Conservation (phyloP, 1,140 invertebrate genomes). For the Macrobrachium rosenbergii region DNA sequence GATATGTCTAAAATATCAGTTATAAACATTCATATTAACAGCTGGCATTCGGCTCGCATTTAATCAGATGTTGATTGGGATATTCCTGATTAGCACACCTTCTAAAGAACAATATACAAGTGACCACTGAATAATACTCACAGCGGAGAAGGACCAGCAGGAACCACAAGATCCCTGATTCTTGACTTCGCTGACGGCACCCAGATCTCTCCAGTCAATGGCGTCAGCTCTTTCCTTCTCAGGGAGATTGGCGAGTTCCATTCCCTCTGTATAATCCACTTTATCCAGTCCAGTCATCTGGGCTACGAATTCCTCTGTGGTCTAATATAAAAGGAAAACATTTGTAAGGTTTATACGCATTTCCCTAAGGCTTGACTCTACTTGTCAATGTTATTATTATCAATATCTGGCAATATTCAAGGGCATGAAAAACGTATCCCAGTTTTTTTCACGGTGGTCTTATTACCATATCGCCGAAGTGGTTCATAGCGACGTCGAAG, state of each 20-base stretch:
- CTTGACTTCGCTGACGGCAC: constrained; percentile 71
- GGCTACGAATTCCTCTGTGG: not conserved
- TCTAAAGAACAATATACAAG: too few species aligned
- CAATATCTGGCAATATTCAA: too few species aligned
- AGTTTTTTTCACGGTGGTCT: not conserved
- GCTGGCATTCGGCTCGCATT: too few species aligned
- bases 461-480: not conserved
- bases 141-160: constrained; percentile 70
- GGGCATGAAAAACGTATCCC: not conserved
- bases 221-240: not conserved
- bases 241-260: not conserved
- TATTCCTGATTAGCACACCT: too few species aligned
- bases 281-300: not conserved
- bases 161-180: constrained; percentile 70
- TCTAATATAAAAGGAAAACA: too few species aligned
- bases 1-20: too few species aligned
- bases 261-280: not conserved
- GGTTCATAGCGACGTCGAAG: not conserved
- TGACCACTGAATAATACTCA: not conserved
- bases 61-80: too few species aligned
- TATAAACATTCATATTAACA: too few species aligned
- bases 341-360: too few species aligned
- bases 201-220: constrained; percentile 71
- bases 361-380: too few species aligned
- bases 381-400: too few species aligned